phyloP scores from a whole-genome alignment of 2,888 invertebrate genomes.

The Perdita meconis region DNA sequence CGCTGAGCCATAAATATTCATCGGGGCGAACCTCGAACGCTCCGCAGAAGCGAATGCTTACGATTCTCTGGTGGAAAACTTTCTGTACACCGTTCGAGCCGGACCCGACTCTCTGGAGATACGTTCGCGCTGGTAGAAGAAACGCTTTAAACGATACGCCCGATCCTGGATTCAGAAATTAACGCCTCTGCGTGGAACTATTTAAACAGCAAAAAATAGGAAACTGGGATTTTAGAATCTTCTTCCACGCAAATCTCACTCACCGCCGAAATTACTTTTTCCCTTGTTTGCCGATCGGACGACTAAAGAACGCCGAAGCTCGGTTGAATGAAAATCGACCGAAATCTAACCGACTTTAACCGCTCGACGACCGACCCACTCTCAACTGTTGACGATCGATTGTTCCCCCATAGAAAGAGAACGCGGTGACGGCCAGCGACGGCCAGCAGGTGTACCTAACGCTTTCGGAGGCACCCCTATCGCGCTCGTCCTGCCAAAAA shows the following conservation, averaged over 20 bases:
- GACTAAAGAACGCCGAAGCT: not conserved
- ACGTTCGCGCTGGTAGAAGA: not conserved
- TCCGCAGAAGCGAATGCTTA: not conserved
- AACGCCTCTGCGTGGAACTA: too few relatives aligned
- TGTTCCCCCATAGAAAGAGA: conserved; percentile 5
- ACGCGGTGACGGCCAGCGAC: not conserved
- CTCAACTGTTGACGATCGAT: conserved; percentile 7
- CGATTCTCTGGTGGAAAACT: conserved; percentile 10
- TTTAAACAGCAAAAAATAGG: too few relatives aligned
- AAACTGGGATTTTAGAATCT: too few relatives aligned
- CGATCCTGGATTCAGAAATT: not conserved
- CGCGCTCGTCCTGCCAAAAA: conserved; percentile 16
- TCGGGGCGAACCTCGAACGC: not conserved
- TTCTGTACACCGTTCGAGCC: not conserved
- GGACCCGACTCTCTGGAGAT: not conserved
- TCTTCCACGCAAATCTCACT: too few relatives aligned
- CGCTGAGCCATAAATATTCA: conserved; percentile 32
- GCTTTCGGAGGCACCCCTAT: not conserved
- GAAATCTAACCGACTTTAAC: not conserved
- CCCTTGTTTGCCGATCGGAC: too few relatives aligned
- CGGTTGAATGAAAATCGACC: not conserved
- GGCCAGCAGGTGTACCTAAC: conserved; percentile 11
- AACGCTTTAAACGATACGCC: not conserved
- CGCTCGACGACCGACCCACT: not conserved
- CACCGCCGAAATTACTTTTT: too few relatives aligned